These are phyloP conservation scores for Ceraclea dissimilis DNA, from an alignment of 2,888 invertebrate species.

Conservation along the genomic window DNA sequence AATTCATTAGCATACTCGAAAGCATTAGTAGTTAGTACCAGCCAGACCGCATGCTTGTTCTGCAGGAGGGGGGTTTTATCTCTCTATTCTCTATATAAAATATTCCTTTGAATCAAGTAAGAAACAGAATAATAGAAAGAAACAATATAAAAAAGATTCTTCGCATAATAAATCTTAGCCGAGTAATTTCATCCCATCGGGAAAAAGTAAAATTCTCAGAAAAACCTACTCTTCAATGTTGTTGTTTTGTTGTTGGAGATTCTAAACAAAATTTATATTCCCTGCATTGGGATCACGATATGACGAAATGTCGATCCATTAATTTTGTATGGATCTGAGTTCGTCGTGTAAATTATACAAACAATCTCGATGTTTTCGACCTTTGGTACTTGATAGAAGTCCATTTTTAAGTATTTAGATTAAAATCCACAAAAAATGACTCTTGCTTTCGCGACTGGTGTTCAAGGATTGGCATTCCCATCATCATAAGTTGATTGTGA, in stretches of 20 bases:
- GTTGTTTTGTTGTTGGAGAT: not conserved
- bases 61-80: not conserved
- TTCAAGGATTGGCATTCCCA: too few relatives aligned
- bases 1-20: constrained; percentile 1
- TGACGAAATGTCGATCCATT: too few relatives aligned
- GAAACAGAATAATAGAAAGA: not conserved
- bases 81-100: not conserved
- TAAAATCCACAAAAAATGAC: too few relatives aligned
- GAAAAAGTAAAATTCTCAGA: not conserved
- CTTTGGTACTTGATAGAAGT: too few relatives aligned
- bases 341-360: too few relatives aligned
- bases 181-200: not conserved
- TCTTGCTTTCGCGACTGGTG: too few relatives aligned
- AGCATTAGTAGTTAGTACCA: not conserved
- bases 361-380: too few relatives aligned
- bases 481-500: too few relatives aligned
- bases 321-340: too few relatives aligned
- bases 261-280: too few relatives aligned
- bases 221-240: not conserved
- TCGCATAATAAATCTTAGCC: not conserved
- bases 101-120: not conserved
- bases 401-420: too few relatives aligned
- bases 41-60: not conserved
- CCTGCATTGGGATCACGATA: too few relatives aligned
- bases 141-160: not conserved